Percentiles rank a stretch among this genome's conserved stretches.
Evolutionary conservation across 2,113 vertebrate genomes (phyloP).

Genomic region (Candoia aspera): DNA sequence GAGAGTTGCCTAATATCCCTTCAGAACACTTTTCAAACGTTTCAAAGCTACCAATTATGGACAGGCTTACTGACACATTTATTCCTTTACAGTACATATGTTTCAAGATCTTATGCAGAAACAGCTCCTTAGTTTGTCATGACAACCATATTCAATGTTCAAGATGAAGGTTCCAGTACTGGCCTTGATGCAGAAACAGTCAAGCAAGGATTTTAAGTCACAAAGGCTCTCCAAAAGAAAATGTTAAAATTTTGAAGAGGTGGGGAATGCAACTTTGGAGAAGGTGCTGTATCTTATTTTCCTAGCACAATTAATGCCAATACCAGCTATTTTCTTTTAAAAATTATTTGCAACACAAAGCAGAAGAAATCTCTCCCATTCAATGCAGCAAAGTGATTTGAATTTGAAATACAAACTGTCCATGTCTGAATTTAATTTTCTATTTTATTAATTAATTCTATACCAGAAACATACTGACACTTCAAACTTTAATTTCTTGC

Average conservation of each 20-base stretch:
- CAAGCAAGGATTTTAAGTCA: neutral
- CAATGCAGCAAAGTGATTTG: too few species aligned
- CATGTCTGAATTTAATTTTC: neutral
- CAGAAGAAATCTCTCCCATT: neutral
- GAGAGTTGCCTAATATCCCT: neutral
- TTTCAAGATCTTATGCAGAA: neutral
- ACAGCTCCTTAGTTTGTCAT: conserved; percentile 67
- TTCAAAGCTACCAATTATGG: fast-evolving
- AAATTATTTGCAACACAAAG: neutral
- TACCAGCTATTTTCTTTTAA: neutral
- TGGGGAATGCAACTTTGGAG: neutral
- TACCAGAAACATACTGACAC: neutral
- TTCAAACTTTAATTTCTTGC: neutral
- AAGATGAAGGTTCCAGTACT: neutral
- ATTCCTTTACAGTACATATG: conserved; percentile 32
- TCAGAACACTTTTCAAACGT: fast-evolving
- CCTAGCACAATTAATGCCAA: neutral
- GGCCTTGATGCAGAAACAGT: conserved; percentile 31
- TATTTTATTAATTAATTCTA: neutral
- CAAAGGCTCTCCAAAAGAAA: neutral
- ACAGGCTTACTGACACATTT: conserved; percentile 5
- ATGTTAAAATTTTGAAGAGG: neutral
- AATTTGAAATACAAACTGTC: neutral
- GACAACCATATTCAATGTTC: conserved; percentile 71
- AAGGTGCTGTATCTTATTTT: neutral